Percentiles rank a stretch among this genome's conserved stretches.
phyloP scores from a whole-genome alignment of 2,888 invertebrate genomes.

The Clanis bilineata region DNA sequence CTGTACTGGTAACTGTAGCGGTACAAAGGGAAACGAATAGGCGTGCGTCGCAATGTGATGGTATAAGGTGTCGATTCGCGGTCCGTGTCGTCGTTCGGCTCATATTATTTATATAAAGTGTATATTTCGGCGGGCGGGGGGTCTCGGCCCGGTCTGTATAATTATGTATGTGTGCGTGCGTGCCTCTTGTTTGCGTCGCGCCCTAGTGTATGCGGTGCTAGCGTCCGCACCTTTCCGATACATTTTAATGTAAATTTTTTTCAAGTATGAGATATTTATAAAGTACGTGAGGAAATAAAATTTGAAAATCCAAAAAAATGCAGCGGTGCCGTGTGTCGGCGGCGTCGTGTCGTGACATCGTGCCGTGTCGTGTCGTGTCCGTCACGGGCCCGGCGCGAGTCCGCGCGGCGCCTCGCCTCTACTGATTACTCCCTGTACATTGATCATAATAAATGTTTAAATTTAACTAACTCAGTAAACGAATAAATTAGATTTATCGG shows the following conservation, averaged over 20 bases:
- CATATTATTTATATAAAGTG: conserved; percentile 64
- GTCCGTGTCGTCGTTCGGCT: conserved; percentile 62
- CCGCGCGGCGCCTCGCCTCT: conserved; percentile 24
- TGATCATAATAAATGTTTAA: conserved; percentile 71
- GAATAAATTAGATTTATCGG: conserved; percentile 79
- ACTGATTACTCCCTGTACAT: conserved; percentile 53
- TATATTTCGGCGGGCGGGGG: conserved; percentile 45
- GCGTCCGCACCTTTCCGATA: conserved; percentile 66
- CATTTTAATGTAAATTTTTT: conserved; percentile 79
- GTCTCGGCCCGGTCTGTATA: conserved; percentile 18
- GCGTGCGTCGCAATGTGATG: conserved; percentile 75
- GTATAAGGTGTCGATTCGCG: conserved; percentile 48
- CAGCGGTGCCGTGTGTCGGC: conserved; percentile 28
- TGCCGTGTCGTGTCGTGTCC: conserved; percentile 25
- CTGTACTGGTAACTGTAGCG: conserved; percentile 78
- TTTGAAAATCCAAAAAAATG: conserved; percentile 64
- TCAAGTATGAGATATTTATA: conserved; percentile 81
- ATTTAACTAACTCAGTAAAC: conserved; percentile 75
- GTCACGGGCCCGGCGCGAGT: conserved; percentile 3
- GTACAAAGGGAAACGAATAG: conserved; percentile 74
- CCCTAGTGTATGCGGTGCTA: conserved; percentile 46
- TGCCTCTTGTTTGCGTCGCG: conserved; percentile 43
- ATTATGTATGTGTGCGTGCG: conserved; percentile 47
- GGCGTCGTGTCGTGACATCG: conserved; percentile 26
- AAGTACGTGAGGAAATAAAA: conserved; percentile 77